Base-by-base conservation (phyloP, 2,888 invertebrate species). In the Drosophila putrida region DNA sequence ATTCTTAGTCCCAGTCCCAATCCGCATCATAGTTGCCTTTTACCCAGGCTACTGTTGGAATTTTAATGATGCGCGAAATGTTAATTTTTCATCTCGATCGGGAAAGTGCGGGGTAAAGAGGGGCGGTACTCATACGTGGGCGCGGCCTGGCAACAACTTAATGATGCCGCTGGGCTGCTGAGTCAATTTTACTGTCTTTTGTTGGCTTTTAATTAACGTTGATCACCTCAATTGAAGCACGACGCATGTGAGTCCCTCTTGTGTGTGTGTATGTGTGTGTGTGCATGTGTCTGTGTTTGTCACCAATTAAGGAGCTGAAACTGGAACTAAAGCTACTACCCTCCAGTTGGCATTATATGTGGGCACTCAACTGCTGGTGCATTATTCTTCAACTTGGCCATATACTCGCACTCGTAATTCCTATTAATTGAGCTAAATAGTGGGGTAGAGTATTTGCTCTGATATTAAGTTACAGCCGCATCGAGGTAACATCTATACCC, bases 191-290 rank as follows among this genome's bases (percentile, higher is more conserved):
- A 84, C 38, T 44, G 65, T 51, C 77, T 78, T 80, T 72, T 80
- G 82, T 81, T 89, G 88, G 84, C 88, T 84, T 88, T 90, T 88
- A 91, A 91, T 91, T 91, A 91, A 91, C 85, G 89, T 88, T 91
- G 91, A 91, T 91, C 91, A 91, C 90, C 90, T 91, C 90, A 91
- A 91, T 91, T 91, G 90, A 88, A 71, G 89, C 82, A 89, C 80
- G 84, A 84, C 77, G 75, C 80, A 72, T 78, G 83, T 75, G 74
- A 63, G 72, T 67, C 67, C 60, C 75, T 71, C 71, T 25, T 15
- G 6, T 39, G 4, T 49, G 5, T 8, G 20, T 38, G n/a, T 25
- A n/a, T n/a, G 44, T 61, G 8, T 35, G 27, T 54, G 25, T 51
- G 53, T 15, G 13, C n/a, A 3, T 20, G 20, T 39, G 31, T 31